Conservation (phyloP, 2,888 invertebrate genomes). For the Euplexia lucipara region DNA sequence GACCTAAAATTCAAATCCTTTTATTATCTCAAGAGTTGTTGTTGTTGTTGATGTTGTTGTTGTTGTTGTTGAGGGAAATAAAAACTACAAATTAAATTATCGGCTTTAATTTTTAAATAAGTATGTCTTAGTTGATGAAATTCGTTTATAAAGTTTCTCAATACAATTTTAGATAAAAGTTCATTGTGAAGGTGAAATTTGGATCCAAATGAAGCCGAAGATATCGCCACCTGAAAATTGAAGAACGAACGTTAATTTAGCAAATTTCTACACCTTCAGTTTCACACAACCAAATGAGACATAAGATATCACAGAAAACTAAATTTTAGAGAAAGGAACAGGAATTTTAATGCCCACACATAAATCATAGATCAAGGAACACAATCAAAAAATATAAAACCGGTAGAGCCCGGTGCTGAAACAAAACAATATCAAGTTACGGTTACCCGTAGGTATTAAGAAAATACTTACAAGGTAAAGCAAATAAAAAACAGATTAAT, state of each 20-base stretch:
- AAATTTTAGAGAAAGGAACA: constrained; percentile 7
- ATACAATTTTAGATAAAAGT: constrained; percentile 1
- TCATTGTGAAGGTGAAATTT: constrained; percentile 3
- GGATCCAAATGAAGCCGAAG: constrained; percentile 33
- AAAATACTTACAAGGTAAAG: constrained; percentile 5
- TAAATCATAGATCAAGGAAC: not conserved
- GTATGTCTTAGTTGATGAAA: too few relatives aligned
- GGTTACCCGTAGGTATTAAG: not conserved
- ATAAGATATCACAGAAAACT: not conserved
- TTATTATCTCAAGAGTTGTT: too few relatives aligned
- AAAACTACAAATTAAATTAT: too few relatives aligned
- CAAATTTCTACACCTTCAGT: not conserved
- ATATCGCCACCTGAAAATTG: constrained; percentile 45
- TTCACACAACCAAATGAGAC: constrained; percentile 1
- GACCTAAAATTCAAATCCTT: too few relatives aligned
- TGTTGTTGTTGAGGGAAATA: too few relatives aligned
- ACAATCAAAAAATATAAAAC: constrained; percentile 4
- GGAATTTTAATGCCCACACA: not conserved
- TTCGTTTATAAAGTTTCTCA: not conserved
- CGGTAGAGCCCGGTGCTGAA: constrained; percentile 3
- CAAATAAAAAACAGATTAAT: constrained; percentile 11
- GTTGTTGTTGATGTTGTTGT: too few relatives aligned
- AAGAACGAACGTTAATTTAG: constrained; percentile 19
- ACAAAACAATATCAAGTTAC: constrained; percentile 18
- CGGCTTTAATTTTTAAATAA: too few relatives aligned